phyloP scores from a whole-genome alignment of 1,140 invertebrate species.

The Drosophila hydei region DNA sequence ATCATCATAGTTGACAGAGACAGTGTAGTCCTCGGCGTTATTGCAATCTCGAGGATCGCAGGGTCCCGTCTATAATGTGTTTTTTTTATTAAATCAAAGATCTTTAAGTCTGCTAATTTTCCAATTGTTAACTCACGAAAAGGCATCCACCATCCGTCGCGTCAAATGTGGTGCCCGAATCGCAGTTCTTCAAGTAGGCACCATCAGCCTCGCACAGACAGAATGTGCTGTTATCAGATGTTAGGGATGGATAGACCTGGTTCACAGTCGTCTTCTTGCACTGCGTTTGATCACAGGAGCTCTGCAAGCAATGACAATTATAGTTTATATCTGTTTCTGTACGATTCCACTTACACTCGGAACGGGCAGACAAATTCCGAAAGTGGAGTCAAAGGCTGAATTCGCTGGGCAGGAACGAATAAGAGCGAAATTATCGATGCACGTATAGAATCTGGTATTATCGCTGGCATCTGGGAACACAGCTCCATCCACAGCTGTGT shows the following conservation, averaged over 20 bases:
- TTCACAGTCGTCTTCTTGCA: constrained; percentile 32
- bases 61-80: constrained; percentile 44
- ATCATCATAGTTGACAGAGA: constrained; percentile 41
- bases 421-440: constrained; percentile 21
- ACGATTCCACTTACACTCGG: constrained; percentile 59
- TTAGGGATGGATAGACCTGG: constrained; percentile 35
- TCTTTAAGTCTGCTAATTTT: background rate
- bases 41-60: constrained; percentile 55
- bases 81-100: background rate
- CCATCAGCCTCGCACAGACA: constrained; percentile 45
- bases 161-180: constrained; percentile 38
- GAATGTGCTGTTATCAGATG: constrained; percentile 46
- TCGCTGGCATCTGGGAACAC: constrained; percentile 38
- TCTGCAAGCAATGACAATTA: constrained; percentile 14
- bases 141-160: background rate
- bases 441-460: constrained; percentile 48
- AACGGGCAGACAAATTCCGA: constrained; percentile 35
- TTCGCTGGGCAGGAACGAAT: constrained; percentile 44
- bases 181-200: constrained; percentile 42
- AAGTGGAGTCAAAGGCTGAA: background rate
- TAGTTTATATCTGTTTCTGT: too few species aligned
- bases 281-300: constrained; percentile 53
- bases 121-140: constrained; percentile 42
- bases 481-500: constrained; percentile 20
- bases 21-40: constrained; percentile 22